phyloP scores from a whole-genome alignment of 2,888 invertebrate genomes.

The Phalera bucephala region DNA sequence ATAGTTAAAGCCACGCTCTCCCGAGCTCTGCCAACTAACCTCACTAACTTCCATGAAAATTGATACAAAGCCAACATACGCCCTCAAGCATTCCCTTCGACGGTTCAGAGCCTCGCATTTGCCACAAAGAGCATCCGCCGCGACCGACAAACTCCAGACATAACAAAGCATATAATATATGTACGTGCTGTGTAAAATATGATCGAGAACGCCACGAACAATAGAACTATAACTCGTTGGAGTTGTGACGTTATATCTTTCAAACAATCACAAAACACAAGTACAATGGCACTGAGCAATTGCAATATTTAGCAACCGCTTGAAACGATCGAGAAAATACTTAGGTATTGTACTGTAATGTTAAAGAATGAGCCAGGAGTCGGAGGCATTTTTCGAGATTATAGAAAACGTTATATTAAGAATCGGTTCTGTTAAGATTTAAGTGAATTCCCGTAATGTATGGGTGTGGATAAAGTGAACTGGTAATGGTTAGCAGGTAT shows the following conservation, averaged over 20 bases:
- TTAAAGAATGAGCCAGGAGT: no score
- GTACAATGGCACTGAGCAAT: constrained; percentile 22
- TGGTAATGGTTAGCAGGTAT: no score
- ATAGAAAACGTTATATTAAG: no score
- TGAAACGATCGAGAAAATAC: not conserved
- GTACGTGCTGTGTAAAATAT: constrained; percentile 29
- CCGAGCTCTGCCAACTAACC: not conserved
- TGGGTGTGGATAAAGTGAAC: no score
- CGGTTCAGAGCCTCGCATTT: constrained; percentile 24
- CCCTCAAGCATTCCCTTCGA: constrained; percentile 5
- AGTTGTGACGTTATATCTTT: constrained; percentile 20
- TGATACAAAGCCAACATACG: constrained; percentile 11
- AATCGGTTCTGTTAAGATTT: no score
- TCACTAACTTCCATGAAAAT: constrained; percentile 6
- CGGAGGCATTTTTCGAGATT: no score
- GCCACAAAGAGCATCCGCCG: constrained; percentile 44
- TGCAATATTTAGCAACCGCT: constrained; percentile 5
- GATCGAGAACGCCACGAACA: constrained; percentile 33
- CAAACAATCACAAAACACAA: constrained; percentile 27
- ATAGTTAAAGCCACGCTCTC: not conserved
- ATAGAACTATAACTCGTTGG: constrained; percentile 36
- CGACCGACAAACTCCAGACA: constrained; percentile 48
- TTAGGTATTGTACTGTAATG: not conserved
- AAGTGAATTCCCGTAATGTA: no score
- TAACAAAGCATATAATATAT: constrained; percentile 32